phyloP scores from a whole-genome alignment of 2,113 vertebrate genomes.

The Centropristis striata region DNA sequence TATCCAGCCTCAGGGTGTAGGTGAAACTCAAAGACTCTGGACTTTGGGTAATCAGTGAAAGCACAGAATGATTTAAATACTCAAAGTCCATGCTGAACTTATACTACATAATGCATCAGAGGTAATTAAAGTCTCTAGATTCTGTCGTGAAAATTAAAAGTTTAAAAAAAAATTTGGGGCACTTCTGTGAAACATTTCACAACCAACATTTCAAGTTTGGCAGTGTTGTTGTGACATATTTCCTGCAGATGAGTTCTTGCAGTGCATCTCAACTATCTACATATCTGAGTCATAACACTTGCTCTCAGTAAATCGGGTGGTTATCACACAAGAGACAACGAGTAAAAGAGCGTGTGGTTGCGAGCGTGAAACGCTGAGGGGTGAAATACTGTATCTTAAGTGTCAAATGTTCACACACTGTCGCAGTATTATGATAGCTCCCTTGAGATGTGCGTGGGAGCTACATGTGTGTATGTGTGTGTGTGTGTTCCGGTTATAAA shows the following conservation, averaged over 20 bases:
- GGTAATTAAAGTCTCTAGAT: neutral
- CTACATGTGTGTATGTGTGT: neutral
- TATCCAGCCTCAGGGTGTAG: neutral
- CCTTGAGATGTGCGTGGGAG: constrained; percentile 33
- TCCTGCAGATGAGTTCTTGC: neutral
- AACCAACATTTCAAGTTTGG: neutral
- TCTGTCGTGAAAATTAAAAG: neutral
- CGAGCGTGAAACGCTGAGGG: neutral
- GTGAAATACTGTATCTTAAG: constrained; percentile 32
- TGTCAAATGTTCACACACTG: constrained; percentile 46
- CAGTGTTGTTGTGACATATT: constrained; percentile 13
- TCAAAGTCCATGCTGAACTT: neutral
- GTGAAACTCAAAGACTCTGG: constrained; percentile 5
- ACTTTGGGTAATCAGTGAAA: neutral
- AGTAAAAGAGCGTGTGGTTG: constrained; percentile 1
- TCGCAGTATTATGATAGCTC: constrained; percentile 14
- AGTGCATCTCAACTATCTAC: constrained; percentile 15
- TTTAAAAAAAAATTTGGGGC: neutral
- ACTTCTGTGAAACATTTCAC: neutral
- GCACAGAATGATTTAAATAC: neutral
- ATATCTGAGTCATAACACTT: constrained; percentile 7
- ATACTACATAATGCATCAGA: neutral
- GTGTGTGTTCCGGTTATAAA: constrained; percentile 59
- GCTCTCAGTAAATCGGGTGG: constrained; percentile 20
- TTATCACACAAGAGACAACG: constrained; percentile 7